These are phyloP conservation scores for Chloropsis cyanopogon DNA, from an alignment of 2,113 vertebrate genomes.

Conservation along the genomic window DNA sequence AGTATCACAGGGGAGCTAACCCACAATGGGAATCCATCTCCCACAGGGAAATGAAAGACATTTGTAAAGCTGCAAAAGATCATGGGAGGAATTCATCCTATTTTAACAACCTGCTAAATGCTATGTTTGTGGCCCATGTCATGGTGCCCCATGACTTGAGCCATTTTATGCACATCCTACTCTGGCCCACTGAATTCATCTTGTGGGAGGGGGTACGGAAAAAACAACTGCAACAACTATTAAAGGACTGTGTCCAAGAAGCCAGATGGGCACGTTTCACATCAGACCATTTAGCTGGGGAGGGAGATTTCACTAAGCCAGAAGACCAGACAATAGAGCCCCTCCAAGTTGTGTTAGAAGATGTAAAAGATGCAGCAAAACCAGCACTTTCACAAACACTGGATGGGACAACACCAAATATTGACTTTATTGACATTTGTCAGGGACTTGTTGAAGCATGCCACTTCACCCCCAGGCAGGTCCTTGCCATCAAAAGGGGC, in stretches of 20 bases:
- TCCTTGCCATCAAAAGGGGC: neutral
- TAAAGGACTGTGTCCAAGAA: neutral
- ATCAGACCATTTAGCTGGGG: neutral
- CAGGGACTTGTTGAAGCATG: neutral
- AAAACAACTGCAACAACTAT: neutral
- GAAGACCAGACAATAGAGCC: neutral
- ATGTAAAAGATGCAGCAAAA: neutral
- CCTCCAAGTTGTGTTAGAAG: neutral
- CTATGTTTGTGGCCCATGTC: neutral
- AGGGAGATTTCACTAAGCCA: neutral
- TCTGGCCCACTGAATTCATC: neutral
- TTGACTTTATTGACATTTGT: neutral
- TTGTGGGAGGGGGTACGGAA: neutral
- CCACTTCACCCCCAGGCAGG: neutral
- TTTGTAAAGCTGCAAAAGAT: neutral
- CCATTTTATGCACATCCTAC: neutral
- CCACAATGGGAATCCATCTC: neutral
- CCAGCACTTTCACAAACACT: neutral
- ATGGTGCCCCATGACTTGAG: neutral
- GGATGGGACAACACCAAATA: neutral
- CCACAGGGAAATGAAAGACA: neutral
- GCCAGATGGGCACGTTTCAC: neutral
- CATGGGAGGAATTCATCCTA: neutral
- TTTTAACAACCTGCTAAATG: neutral
- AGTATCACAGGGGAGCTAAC: neutral